Base-by-base conservation (phyloP, 2,797 vertebrate genomes). In the Hippoglossus hippoglossus region DNA sequence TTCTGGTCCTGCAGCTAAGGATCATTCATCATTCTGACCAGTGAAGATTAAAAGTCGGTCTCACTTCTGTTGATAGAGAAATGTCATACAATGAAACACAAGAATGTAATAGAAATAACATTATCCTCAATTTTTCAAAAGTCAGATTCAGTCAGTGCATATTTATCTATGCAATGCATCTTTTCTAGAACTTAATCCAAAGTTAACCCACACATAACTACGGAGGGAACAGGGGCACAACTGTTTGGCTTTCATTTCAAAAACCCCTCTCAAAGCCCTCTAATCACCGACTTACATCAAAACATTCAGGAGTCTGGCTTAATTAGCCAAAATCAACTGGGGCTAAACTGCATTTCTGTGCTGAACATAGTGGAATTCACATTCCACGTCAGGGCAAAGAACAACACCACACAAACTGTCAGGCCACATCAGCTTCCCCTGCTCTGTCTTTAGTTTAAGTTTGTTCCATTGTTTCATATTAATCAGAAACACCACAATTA, bases 211-310 rank as follows among this genome's bases (percentile, higher is more conserved):
- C 61, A 63, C 68, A 71, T 41, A 69, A 67, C 63, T 68, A 47
- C 51, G 65, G 65, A 82, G 63, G 61, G 36, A 82, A 77, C 52
- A 71, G 76, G 72, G 78, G 51, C 39, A 63, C 60, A 80, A 81
- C 57, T 59, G 74, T 84, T 83, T 84, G 80, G 80, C 79, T 83
- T 89, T 68, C 41, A 77, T 78, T 83, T 89, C 71, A 83, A 83
- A 86, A 80, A n/a, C 6, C 69, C 47, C 62, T 77, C 71, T 72
- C 71, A 86, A 74, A 84, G 65, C 66, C 62, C 65, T 90, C 78
- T 92, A 91, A 91, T 93, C 92, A 92, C 81, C 56, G 84, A 75
- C 71, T 87, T 73, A 89, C 83, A 91, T 91, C 81, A 84, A 86
- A 89, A 91, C 86, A 87, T 83, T 85, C 83, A 80, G 82, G 71